These are phyloP conservation scores for Aphaenogaster rudis DNA, from an alignment of 1,140 invertebrate genomes.

Conservation along the genomic window DNA sequence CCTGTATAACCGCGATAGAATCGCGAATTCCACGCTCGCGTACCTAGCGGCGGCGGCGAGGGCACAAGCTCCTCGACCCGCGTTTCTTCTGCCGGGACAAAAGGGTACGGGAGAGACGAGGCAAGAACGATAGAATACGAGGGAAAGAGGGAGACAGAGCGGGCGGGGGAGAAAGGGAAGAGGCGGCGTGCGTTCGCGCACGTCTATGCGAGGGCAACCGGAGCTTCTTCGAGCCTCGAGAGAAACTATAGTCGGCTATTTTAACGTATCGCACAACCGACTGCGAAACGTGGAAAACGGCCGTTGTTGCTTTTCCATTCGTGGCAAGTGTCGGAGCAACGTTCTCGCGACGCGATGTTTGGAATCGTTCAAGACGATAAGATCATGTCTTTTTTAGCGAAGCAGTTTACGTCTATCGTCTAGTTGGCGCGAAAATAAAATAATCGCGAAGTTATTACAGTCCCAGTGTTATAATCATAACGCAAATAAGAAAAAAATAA, in stretches of 20 bases:
- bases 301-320: conserved; percentile 49
- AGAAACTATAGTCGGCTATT: conserved; percentile 73
- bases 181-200: conserved; percentile 56
- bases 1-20: conserved; percentile 48
- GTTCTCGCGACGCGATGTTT: conserved; percentile 1
- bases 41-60: conserved; percentile 52
- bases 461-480: neutral
- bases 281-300: conserved; percentile 23
- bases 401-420: neutral
- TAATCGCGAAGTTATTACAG: neutral
- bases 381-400: neutral
- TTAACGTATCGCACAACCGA: conserved; percentile 65
- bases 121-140: conserved; percentile 10
- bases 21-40: conserved; percentile 58
- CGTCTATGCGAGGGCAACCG: conserved; percentile 66
- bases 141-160: conserved; percentile 7
- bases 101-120: conserved; percentile 64
- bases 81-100: conserved; percentile 73
- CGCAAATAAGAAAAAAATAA: neutral
- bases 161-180: conserved; percentile 16
- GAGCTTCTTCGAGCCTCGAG: conserved; percentile 67
- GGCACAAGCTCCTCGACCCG: conserved; percentile 68
- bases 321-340: conserved; percentile 7
- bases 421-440: neutral
- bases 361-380: neutral